These are phyloP conservation scores for Enteromius viviparus DNA, from an alignment of 2,797 vertebrate genomes.

Conservation along the genomic window DNA sequence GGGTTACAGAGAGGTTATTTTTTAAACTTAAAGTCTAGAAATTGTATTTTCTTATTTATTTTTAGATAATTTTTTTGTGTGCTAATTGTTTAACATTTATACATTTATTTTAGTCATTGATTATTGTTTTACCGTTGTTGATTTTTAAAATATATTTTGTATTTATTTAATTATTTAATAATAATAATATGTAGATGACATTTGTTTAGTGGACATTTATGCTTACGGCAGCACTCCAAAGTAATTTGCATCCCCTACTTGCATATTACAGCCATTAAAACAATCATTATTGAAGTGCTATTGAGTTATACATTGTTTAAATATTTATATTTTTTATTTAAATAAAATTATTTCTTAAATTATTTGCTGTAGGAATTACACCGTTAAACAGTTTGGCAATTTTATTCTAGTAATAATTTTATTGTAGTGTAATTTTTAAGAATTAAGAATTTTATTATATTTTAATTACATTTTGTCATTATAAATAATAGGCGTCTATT, in stretches of 20 bases:
- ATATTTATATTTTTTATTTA: background rate
- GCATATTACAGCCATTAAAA: background rate
- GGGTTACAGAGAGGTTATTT: conserved; percentile 13
- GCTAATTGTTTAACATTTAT: background rate
- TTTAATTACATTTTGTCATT: background rate
- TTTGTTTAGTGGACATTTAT: background rate
- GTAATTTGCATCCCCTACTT: background rate
- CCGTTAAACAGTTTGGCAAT: too few relatives aligned
- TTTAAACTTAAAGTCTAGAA: background rate
- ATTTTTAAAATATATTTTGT: background rate
- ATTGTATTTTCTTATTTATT: background rate
- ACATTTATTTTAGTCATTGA: background rate
- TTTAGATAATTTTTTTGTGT: background rate
- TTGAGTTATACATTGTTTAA: background rate
- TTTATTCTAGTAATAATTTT: background rate
- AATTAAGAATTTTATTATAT: background rate
- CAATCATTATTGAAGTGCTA: background rate
- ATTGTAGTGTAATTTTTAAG: background rate
- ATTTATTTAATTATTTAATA: background rate
- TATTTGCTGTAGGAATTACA: background rate
- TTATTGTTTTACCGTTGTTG: background rate
- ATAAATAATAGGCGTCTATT: background rate
- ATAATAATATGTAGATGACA: too few relatives aligned
- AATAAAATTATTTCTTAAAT: background rate
- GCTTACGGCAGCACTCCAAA: background rate